Evolutionary conservation across 1,140 invertebrate species (phyloP).

Genomic region (Saccostrea echinata): DNA sequence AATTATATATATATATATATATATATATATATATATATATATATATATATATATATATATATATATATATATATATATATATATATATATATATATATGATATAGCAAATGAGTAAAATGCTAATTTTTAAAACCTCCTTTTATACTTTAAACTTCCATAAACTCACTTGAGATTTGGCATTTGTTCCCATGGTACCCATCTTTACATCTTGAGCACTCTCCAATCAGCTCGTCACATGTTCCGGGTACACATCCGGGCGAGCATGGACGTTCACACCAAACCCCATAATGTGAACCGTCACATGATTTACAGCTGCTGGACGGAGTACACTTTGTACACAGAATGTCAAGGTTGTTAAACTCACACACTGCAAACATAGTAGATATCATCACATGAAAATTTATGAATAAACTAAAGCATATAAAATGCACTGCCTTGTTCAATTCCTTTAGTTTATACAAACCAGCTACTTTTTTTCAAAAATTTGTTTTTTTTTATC

Average conservation of each 20-base stretch:
- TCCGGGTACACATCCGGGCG: background rate
- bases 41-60: no score
- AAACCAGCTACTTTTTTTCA: background rate
- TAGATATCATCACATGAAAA: background rate
- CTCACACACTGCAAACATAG: background rate
- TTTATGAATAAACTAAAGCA: background rate
- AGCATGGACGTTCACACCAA: background rate
- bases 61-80: no score
- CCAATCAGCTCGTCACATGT: background rate
- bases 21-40: no score
- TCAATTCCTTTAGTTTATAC: background rate
- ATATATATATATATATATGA: no score
- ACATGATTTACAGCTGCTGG: background rate
- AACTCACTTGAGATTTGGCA: background rate
- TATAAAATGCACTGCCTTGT: background rate
- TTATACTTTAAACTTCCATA: no score
- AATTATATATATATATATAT: no score
- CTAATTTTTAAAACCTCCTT: no score
- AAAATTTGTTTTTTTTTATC: background rate
- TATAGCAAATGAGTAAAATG: no score
- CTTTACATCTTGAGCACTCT: background rate
- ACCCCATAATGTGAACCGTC: background rate
- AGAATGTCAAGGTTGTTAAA: background rate
- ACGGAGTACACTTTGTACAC: background rate
- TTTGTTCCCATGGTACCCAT: background rate